Evolutionary conservation across 2,113 vertebrate species (phyloP).

Genomic region (Gila orcuttii): DNA sequence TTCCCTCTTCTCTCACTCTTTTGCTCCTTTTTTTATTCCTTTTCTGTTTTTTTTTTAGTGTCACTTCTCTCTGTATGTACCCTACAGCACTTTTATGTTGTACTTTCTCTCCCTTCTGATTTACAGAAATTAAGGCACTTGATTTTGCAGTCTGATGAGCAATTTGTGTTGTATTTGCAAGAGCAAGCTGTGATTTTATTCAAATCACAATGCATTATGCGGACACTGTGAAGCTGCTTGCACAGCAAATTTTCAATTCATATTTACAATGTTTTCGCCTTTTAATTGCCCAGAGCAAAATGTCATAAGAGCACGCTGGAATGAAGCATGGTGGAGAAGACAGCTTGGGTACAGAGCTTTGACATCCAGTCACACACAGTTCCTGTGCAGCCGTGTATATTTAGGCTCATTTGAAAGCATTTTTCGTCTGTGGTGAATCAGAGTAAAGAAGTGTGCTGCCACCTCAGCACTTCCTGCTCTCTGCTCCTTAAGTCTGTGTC

Average conservation of each 20-base stretch:
- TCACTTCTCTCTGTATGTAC: constrained; percentile 35
- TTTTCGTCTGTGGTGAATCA: constrained; percentile 61
- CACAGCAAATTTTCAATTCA: constrained; percentile 20
- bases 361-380: constrained; percentile 33
- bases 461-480: constrained; percentile 67
- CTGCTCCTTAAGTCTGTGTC: constrained; percentile 57
- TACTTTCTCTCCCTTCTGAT: constrained; percentile 38
- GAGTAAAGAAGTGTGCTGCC: constrained; percentile 58
- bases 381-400: constrained; percentile 48
- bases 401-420: constrained; percentile 65
- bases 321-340: constrained; percentile 35
- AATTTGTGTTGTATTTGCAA: constrained; percentile 53
- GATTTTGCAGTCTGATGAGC: constrained; percentile 53
- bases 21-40: constrained; percentile 58
- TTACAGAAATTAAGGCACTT: constrained; percentile 45
- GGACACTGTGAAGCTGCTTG: constrained; percentile 38
- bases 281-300: constrained; percentile 41
- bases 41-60: not conserved
- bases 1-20: constrained; percentile 52
- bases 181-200: constrained; percentile 22
- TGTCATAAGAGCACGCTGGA: constrained; percentile 12
- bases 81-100: constrained; percentile 56
- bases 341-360: constrained; percentile 7
- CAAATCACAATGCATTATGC: constrained; percentile 29
- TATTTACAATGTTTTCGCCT: constrained; percentile 45